Base-by-base conservation (phyloP, 2,888 invertebrate genomes). In the Eurois occulta region DNA sequence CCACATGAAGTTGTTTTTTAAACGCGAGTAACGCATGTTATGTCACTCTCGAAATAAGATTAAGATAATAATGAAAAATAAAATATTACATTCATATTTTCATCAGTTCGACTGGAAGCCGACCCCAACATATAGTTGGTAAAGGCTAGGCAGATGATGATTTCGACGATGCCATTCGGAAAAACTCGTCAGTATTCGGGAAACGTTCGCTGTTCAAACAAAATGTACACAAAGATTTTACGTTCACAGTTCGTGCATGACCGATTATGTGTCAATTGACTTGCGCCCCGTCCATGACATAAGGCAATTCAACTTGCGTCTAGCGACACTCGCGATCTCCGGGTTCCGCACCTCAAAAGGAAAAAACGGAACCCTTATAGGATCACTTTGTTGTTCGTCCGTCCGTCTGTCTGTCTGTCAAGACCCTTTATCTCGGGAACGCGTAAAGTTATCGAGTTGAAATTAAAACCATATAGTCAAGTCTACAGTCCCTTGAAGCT, bases 141-240 rank as follows among this genome's bases (percentile, higher is more conserved):
- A 21, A 21, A 35, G 1, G 0, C 10, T 62, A 7, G 28, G 58
- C 7, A 28, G 16, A 28, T 28, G 16, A 21, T 35, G 4, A 62
- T 62, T 62, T 60, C 8, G 4, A 16, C n/a, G 10, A 43, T 13
- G 41, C 11, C 4, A 11, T 75, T 43, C 55, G 76, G 48, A 7
- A 11, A 38, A 35, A 60, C 21, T 62, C 62, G 35, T 68, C 13
- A 64, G 52, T 72, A 68, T 79, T 72, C 72, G 46, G 43, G 7
- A 18, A 60, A 35, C 72, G 72, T 68, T 52, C 67, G 41, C 48
- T 52, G 6, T 78, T 72, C 67, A 76, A 35, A 62, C 46, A 64
- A 72, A 78, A 67, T 73, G 62, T 38, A 64, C 68, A 67, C 38
- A 72, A 72, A 78, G 78, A 55, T 78, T 72, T 64, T 67, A 38